Evolutionary conservation across 2,888 invertebrate genomes (phyloP).

Genomic region (Leuctra nigra): DNA sequence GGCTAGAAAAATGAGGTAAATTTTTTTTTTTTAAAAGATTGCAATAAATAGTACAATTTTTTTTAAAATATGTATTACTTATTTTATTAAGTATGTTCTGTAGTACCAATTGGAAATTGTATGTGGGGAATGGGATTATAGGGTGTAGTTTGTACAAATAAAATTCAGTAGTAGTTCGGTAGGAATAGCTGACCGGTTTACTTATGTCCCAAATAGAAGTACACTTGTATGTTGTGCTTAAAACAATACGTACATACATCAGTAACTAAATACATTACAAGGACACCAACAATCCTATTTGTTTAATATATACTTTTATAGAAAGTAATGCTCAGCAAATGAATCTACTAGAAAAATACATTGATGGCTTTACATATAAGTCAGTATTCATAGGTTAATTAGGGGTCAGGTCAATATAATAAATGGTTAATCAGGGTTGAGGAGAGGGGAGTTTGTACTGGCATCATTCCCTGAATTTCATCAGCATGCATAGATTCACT

Average conservation of each 20-base stretch:
- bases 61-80: no score
- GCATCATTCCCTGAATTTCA: constrained; percentile 16
- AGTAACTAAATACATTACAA: constrained; percentile 2
- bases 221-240: constrained; percentile 18
- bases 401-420: background rate
- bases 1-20: no score
- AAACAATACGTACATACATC: constrained; percentile 2
- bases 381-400: background rate
- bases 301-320: background rate
- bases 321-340: constrained; percentile 10
- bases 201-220: constrained; percentile 19
- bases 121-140: no score
- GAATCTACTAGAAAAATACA: constrained; percentile 17
- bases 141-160: no score
- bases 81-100: no score
- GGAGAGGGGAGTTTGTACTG: constrained; percentile 11
- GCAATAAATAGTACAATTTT: no score
- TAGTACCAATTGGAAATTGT: no score
- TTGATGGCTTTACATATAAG: background rate
- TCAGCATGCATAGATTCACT: no score
- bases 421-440: background rate
- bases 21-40: no score
- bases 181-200: no score
- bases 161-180: no score
- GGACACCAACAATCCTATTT: background rate